Conservation (phyloP, 53 echinoderm and acorn worm genomes). For the Actinopyga echinites region DNA sequence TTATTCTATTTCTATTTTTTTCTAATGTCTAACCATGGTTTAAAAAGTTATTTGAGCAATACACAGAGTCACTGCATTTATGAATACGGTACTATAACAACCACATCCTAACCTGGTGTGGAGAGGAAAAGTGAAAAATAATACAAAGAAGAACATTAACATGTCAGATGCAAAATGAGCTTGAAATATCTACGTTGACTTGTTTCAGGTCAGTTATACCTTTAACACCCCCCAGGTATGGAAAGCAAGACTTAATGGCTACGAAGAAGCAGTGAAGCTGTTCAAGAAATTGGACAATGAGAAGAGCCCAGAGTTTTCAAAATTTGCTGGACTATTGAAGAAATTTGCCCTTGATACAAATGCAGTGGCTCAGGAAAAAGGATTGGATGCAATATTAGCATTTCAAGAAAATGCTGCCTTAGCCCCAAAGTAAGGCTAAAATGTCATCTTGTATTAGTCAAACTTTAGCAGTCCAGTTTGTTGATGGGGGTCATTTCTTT, state of each 20-base stretch:
- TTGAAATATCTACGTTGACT: too few species aligned
- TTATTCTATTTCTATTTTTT: too few species aligned
- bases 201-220: too few species aligned
- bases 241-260: conserved; percentile 91
- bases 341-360: conserved; percentile 95
- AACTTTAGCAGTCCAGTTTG: too few species aligned
- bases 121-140: not conserved
- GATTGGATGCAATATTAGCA: conserved; percentile 84
- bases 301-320: conserved; percentile 92
- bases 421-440: conserved; percentile 80
- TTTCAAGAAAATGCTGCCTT: conserved; percentile 73
- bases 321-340: conserved; percentile 86
- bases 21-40: too few species aligned
- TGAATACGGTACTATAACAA: too few species aligned
- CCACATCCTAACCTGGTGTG: not conserved
- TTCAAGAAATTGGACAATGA: conserved; percentile 67
- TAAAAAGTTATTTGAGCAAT: too few species aligned
- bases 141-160: not conserved
- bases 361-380: conserved; percentile 97
- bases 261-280: conserved; percentile 80
- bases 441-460: too few species aligned
- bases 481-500: too few species aligned
- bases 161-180: not conserved
- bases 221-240: conserved; percentile 64
- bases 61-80: too few species aligned